Percentiles rank a stretch among this genome's conserved stretches.
Conservation (phyloP, 2,888 invertebrate species). For the Drosophila fulvimacula region DNA sequence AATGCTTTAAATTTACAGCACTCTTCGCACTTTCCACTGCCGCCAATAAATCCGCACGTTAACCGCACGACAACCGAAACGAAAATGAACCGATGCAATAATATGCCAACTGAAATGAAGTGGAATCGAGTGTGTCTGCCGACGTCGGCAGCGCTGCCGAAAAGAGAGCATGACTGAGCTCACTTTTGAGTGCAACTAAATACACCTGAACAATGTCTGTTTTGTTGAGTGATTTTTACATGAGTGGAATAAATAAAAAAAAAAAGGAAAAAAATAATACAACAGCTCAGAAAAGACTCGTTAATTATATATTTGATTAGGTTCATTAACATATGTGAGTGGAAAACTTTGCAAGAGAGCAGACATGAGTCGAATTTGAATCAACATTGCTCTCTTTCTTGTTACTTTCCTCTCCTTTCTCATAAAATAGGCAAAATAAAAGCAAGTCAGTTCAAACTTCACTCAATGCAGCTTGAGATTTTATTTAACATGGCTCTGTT, state of each 20-base stretch:
- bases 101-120: constrained; percentile 18
- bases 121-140: constrained; percentile 20
- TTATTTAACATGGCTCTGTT: constrained; percentile 1
- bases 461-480: not conserved
- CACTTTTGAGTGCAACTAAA: constrained; percentile 19
- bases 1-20: constrained; percentile 44
- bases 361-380: not conserved
- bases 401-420: no score
- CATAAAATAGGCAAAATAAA: not conserved
- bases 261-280: not conserved
- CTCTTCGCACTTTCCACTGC: constrained; percentile 37
- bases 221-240: constrained; percentile 4
- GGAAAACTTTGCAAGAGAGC: not conserved
- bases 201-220: not conserved
- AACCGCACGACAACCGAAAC: constrained; percentile 57
- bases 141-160: constrained; percentile 28
- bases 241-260: not conserved
- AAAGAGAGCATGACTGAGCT: constrained; percentile 4
- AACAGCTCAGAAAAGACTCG: not conserved
- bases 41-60: constrained; percentile 36
- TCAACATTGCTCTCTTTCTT: not conserved
- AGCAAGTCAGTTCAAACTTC: not conserved
- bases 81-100: constrained; percentile 43
- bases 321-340: not conserved
- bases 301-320: not conserved